phyloP scores from a whole-genome alignment of 2,113 vertebrate genomes.

The Saimiri boliviensis region DNA sequence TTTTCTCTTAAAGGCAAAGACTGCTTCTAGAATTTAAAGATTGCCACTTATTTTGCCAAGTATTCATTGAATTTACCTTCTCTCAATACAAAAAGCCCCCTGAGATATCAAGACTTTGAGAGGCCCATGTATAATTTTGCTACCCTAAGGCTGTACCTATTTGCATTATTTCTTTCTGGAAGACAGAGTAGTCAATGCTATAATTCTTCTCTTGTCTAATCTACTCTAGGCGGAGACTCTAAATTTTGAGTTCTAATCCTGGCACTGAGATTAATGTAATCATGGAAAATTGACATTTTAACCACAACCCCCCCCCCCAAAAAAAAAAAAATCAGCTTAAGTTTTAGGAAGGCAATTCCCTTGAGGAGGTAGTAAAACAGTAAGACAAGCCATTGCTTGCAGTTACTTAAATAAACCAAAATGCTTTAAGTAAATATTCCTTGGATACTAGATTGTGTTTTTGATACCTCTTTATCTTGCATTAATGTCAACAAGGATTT shows the following conservation, averaged over 20 bases:
- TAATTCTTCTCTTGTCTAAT: slow-evolving; percentile 19
- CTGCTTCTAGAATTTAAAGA: background rate
- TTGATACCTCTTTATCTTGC: background rate
- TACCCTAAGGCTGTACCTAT: background rate
- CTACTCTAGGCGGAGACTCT: background rate
- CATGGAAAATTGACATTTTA: slow-evolving; percentile 13
- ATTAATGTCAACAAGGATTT: background rate
- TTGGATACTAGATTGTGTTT: background rate
- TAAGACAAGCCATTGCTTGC: background rate
- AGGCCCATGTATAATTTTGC: background rate
- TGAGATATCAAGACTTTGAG: background rate
- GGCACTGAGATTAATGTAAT: background rate
- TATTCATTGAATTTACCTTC: background rate
- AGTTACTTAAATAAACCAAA: background rate
- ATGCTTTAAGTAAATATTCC: background rate
- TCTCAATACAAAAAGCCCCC: background rate
- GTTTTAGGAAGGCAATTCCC: background rate
- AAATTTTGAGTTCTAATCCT: slow-evolving; percentile 43
- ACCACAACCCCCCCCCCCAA: background rate
- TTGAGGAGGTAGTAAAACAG: background rate
- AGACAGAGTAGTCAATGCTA: background rate
- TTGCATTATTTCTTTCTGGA: slow-evolving; percentile 43
- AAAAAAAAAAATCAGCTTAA: background rate
- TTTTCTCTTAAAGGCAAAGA: slow-evolving; percentile 29
- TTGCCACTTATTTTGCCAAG: background rate